A percentile compares a stretch with the other conserved stretches of the same genome.
These are phyloP conservation scores for Syngnathus floridae DNA, from an alignment of 2,113 vertebrate species.

Conservation along the genomic window DNA sequence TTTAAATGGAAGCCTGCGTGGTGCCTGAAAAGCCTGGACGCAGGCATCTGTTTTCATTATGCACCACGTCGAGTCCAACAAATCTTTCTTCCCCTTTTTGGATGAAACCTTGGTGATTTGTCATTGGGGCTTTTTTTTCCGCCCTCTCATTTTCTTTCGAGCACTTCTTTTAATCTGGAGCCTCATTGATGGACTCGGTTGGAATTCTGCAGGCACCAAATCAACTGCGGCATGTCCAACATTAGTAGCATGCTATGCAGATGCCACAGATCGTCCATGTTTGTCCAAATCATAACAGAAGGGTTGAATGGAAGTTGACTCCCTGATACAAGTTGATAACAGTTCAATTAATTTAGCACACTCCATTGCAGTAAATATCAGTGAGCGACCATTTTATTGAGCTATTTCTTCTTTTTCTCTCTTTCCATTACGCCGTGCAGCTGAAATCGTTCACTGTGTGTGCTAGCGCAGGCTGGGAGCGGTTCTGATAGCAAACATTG, in stretches of 20 bases:
- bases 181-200: constrained; percentile 51
- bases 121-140: constrained; percentile 47
- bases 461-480: constrained; percentile 50
- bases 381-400: constrained; percentile 6
- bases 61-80: constrained; percentile 51
- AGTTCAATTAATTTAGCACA: constrained; percentile 15
- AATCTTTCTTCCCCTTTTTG: constrained; percentile 55
- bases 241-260: not conserved
- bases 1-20: constrained; percentile 62
- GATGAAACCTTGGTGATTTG: constrained; percentile 53
- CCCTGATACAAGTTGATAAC: constrained; percentile 6
- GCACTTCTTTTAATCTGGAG: constrained; percentile 50
- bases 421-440: constrained; percentile 32
- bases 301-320: not conserved
- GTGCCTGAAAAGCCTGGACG: constrained; percentile 46
- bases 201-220: constrained; percentile 48
- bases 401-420: constrained; percentile 13
- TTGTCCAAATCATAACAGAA: not conserved
- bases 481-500: constrained; percentile 49
- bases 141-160: constrained; percentile 38
- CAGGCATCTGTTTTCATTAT: constrained; percentile 63
- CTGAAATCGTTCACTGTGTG: constrained; percentile 47
- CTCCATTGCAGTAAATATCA: constrained; percentile 14
- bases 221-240: constrained; percentile 35
- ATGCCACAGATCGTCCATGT: not conserved